A percentile compares a stretch with the other conserved stretches of the same genome.
phyloP scores from a whole-genome alignment of 2,888 invertebrate species.

The Eremobia ochroleuca region DNA sequence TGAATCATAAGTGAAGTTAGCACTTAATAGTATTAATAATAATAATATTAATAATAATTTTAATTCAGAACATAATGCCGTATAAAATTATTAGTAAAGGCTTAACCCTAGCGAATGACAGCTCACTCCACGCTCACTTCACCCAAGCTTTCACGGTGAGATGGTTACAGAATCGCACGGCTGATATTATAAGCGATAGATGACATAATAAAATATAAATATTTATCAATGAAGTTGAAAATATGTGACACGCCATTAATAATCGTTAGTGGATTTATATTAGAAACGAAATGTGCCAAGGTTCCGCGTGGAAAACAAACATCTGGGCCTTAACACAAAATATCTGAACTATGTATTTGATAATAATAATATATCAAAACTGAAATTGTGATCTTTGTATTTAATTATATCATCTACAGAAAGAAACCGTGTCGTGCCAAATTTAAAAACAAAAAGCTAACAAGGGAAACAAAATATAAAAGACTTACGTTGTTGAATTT shows the following conservation, averaged over 20 bases:
- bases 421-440: neutral
- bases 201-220: conserved; percentile 8
- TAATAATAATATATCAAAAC: conserved; percentile 13
- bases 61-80: too few species aligned
- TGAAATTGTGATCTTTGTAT: conserved; percentile 6
- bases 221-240: conserved; percentile 43
- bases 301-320: conserved; percentile 38
- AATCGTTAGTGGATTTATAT: conserved; percentile 41
- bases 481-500: conserved; percentile 5
- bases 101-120: too few species aligned
- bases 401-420: conserved; percentile 18
- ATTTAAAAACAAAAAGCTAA: conserved; percentile 5
- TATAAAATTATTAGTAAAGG: too few species aligned
- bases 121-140: too few species aligned
- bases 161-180: too few species aligned
- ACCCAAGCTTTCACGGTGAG: too few species aligned
- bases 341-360: conserved; percentile 18
- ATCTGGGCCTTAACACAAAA: conserved; percentile 34
- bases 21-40: too few species aligned
- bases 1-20: too few species aligned
- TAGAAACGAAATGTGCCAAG: conserved; percentile 60
- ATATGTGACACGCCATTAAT: conserved; percentile 29
- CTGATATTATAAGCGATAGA: neutral
- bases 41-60: too few species aligned
- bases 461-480: neutral